Evolutionary conservation across 2,888 invertebrate species (phyloP).

Genomic region (Dryadula phaetusa): DNA sequence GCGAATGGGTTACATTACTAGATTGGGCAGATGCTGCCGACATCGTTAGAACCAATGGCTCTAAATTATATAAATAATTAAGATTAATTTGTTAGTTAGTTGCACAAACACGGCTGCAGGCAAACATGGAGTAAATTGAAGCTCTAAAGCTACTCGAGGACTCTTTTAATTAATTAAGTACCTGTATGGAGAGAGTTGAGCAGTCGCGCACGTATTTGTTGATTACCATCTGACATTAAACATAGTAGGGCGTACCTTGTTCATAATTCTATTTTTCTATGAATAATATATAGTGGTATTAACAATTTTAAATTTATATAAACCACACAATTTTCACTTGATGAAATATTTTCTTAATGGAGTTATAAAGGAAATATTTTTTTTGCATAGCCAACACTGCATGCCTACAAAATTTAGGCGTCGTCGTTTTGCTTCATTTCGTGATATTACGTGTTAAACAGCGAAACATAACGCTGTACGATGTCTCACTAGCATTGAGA

Average conservation of each 20-base stretch:
- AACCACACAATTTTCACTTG: too few relatives aligned
- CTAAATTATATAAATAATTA: slow-evolving; percentile 60
- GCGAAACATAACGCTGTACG: too few relatives aligned
- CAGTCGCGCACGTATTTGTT: slow-evolving; percentile 59
- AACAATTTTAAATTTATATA: too few relatives aligned
- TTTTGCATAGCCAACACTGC: too few relatives aligned
- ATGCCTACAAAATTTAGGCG: too few relatives aligned
- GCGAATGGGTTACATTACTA: slow-evolving; percentile 53
- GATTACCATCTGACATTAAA: slow-evolving; percentile 55
- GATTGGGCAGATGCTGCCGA: slow-evolving; percentile 53
- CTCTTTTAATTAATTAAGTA: slow-evolving; percentile 80
- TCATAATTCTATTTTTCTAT: slow-evolving; percentile 51
- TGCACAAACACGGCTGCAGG: slow-evolving; percentile 70
- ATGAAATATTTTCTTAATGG: too few relatives aligned
- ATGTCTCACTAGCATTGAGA: too few relatives aligned
- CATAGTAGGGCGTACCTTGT: slow-evolving; percentile 5
- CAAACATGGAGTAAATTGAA: slow-evolving; percentile 63
- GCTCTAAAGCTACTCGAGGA: slow-evolving; percentile 58
- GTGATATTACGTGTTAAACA: too few relatives aligned
- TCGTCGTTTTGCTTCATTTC: too few relatives aligned
- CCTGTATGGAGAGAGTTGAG: slow-evolving; percentile 63
- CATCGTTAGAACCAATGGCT: slow-evolving; percentile 36
- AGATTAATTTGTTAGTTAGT: slow-evolving; percentile 74
- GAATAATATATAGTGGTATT: background rate
- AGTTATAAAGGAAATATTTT: too few relatives aligned